Evolutionary conservation across 1,140 invertebrate species (phyloP), one percentile per base, ranked within the genome.

Genomic region (Cephus cinctus): DNA sequence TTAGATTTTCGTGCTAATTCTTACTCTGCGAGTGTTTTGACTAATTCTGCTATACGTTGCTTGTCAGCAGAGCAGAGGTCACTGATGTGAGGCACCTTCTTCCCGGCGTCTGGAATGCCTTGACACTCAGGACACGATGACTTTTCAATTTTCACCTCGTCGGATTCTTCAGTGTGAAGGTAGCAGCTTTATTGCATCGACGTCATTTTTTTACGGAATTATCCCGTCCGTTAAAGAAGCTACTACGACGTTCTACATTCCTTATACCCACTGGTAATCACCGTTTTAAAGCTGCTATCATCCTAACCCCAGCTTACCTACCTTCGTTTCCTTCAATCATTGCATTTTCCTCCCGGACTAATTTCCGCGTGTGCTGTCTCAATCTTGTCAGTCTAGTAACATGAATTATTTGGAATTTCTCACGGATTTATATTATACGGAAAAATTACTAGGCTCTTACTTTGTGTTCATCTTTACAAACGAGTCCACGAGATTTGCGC

Each of bases 31-130:
- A 69, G 42, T 11, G 60, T 53, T 27, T 55, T 47, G 22, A 67
- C 59, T 15, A 69, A 53, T 47, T 61, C 43, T n/a, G 53, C 57
- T 20, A 67, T 63, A 40, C 59, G 54, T 23, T 52, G 59, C 38
- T 56, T 64, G 47, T 67, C 67, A 6, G 51, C 58, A 1, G 59
- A 55, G 39, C 67, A 65, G 5, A 67, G 48, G 51, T 66, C 58
- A 18, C 60, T 56, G 5, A 66, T 63, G 19, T 67, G 65, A 20
- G 59, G 49, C 4, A 49, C 31, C 32, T 50, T 46, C 2, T 21
- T 55, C 34, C 21, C 48, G 11, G 11, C 43, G 3, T 35, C 20
- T n/a, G n/a, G n/a, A 5, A 57, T 60, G 0, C 54, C 57, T 12
- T 40, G 50, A 47, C 61, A 61, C 44, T 60, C 60, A 5, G 47